Conservation (phyloP, 1,140 invertebrate genomes). For the Zaprionus kolodkinae region DNA sequence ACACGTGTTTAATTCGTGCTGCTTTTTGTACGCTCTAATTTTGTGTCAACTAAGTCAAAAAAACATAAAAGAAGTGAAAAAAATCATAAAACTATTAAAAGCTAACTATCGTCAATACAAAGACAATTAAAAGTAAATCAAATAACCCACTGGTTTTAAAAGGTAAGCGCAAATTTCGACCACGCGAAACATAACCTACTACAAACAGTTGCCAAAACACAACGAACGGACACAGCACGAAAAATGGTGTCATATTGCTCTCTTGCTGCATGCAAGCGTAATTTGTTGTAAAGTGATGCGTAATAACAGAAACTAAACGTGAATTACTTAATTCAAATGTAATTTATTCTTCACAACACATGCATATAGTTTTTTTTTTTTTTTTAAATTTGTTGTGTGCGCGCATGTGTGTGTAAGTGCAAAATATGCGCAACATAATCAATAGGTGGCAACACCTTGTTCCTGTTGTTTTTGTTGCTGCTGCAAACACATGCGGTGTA, state of each 20-base stretch:
- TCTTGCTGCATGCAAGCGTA: constrained; percentile 6
- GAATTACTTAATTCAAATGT: neutral
- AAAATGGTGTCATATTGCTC: constrained; percentile 71
- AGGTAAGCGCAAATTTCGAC: constrained; percentile 63
- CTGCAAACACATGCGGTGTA: constrained; percentile 37
- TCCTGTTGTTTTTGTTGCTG: constrained; percentile 39
- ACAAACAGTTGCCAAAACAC: constrained; percentile 66
- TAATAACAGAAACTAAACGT: constrained; percentile 7
- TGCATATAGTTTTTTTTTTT: constrained; percentile 12
- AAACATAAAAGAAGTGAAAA: constrained; percentile 46
- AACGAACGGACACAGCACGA: constrained; percentile 16
- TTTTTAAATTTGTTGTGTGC: constrained; percentile 47
- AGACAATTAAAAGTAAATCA: constrained; percentile 42
- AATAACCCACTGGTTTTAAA: constrained; percentile 55
- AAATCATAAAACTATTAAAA: constrained; percentile 28
- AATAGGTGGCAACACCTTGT: constrained; percentile 45
- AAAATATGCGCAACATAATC: constrained; percentile 56
- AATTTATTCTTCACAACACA: neutral
- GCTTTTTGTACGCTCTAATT: constrained; percentile 48
- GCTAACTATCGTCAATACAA: constrained; percentile 30
- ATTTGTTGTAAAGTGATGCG: constrained; percentile 37
- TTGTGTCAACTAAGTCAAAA: constrained; percentile 51
- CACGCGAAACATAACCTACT: constrained; percentile 82
- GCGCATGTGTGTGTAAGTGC: constrained; percentile 24
- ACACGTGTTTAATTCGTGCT: constrained; percentile 83